phyloP scores from a whole-genome alignment of 2,797 vertebrate genomes.

The Catharus ustulatus region DNA sequence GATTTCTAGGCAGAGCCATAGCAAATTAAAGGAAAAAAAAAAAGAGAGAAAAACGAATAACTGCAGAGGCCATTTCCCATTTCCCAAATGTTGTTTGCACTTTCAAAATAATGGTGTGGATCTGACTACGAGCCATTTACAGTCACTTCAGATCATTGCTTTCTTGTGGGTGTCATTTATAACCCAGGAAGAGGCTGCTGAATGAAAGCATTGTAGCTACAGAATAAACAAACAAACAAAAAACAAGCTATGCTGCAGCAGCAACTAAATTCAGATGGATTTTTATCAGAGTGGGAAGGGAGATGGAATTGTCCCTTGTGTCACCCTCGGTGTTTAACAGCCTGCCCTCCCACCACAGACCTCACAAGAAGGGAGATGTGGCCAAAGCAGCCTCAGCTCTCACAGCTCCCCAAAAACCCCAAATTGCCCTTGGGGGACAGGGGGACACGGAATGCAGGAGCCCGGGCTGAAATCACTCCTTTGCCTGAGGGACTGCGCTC shows the following conservation, averaged over 20 bases:
- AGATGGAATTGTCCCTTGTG: neutral
- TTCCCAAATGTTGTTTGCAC: neutral
- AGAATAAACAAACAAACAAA: neutral
- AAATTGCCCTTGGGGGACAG: neutral
- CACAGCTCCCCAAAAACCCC: neutral
- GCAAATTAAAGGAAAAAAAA: neutral
- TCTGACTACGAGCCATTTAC: neutral
- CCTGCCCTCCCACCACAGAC: neutral
- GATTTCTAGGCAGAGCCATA: neutral
- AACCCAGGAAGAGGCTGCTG: neutral
- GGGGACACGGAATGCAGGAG: neutral
- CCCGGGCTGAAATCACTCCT: neutral
- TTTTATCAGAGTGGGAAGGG: neutral
- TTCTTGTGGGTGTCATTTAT: neutral
- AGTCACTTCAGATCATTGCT: neutral
- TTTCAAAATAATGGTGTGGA: neutral
- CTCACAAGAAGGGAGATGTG: neutral
- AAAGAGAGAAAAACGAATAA: neutral
- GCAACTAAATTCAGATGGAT: neutral
- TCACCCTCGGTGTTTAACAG: too few species aligned
- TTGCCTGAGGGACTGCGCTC: neutral
- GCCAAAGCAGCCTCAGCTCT: neutral
- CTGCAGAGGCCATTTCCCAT: neutral
- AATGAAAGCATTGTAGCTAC: neutral
- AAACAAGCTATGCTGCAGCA: neutral